Conservation (phyloP, 2,888 invertebrate species). For the Harpalus rufipes region DNA sequence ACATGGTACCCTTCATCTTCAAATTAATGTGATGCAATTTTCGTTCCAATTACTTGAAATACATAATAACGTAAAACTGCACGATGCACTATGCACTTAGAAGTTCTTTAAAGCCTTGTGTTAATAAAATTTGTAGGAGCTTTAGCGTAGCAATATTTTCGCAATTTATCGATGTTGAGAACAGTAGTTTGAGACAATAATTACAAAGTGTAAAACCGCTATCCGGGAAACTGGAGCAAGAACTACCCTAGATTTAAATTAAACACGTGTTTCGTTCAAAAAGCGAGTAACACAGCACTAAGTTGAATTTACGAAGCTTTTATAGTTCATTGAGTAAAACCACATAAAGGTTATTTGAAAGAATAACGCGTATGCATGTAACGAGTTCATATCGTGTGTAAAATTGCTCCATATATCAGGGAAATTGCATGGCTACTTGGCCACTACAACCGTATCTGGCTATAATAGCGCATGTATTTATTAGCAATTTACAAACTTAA, state of each 20-base stretch:
- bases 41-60: no score
- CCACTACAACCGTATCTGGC: slow-evolving; percentile 45
- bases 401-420: slow-evolving; percentile 58
- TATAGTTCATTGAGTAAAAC: slow-evolving; percentile 35
- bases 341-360: slow-evolving; percentile 26
- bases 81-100: not conserved
- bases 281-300: not conserved
- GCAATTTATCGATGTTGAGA: slow-evolving; percentile 21
- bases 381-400: slow-evolving; percentile 61
- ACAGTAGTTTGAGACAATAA: slow-evolving; percentile 34
- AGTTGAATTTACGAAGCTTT: slow-evolving; percentile 38
- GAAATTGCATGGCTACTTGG: slow-evolving; percentile 63
- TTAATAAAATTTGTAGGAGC: not conserved
- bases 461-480: slow-evolving; percentile 54
- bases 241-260: slow-evolving; percentile 42
- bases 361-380: slow-evolving; percentile 59
- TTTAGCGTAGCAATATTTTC: slow-evolving; percentile 2
- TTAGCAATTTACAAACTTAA: slow-evolving; percentile 54
- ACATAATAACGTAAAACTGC: not conserved
- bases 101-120: not conserved
- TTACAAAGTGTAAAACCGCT: slow-evolving; percentile 20
- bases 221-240: slow-evolving; percentile 3
- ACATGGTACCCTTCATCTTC: no score
- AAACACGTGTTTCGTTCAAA: slow-evolving; percentile 44
- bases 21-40: no score